Evolutionary conservation across 2,113 vertebrate genomes (phyloP), one percentile per base, ranked within the genome.

Genomic region (Pedetes capensis): DNA sequence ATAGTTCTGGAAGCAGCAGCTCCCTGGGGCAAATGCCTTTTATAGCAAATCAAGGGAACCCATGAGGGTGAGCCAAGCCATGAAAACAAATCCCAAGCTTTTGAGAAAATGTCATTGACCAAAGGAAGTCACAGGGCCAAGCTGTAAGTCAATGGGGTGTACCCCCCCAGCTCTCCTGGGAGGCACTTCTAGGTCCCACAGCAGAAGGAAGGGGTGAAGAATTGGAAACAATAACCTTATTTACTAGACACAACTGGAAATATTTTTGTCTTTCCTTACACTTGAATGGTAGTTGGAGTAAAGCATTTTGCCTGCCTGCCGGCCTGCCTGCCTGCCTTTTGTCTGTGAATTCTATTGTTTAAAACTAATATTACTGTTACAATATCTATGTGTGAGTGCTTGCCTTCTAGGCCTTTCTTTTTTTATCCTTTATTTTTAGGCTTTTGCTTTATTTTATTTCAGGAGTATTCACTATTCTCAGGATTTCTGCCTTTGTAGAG

Each of bases 381-480:
- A 29, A 6, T 49, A 51, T 27, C 49, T 74, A 63, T 74, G 89
- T 81, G 18, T 63, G 55, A 63, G 64, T 68, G n/a, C 74, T 76
- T 85, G 25, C 8, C 27, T 87, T 32, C 20, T 37, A 49, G 34
- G 17, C 16, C 37, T 81, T 66, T 92, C 44, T 37, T 23, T 51
- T 76, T 74, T 32, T 44, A 47, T 16, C 37, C 63, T 59, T 51
- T 37, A 5, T 69, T 79, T 91, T 57, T 37, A 32, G 5, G 10
- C 3, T 87, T 79, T 74, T 63, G 18, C 22, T 55, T 91, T 88
- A n/a, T 92, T 93, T 95, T 94, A 55, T 90, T 69, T 69, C 10
- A 55, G 34, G 32, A 74, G 44, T 37, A 4, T 49, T 27, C 37
- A 4, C 12, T 63, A 61, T 59, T 63, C 34, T 68, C 34, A 78